Conservation (phyloP, 2,888 invertebrate genomes). For the Acrobasis suavella region DNA sequence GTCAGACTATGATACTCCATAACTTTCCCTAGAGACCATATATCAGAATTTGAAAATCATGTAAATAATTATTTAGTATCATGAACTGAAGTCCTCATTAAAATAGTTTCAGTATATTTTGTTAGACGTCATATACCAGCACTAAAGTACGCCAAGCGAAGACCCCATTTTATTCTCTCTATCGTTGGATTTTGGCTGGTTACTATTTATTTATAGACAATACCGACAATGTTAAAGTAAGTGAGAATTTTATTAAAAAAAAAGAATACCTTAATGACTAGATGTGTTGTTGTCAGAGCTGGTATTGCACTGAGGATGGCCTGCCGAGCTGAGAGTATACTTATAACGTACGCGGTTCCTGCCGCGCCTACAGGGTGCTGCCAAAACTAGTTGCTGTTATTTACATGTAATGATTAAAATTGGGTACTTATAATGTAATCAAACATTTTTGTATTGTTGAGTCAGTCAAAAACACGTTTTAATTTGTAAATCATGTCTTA, state of each 20-base stretch:
- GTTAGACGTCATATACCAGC: too few species aligned
- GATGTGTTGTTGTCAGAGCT: constrained; percentile 46
- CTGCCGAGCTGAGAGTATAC: constrained; percentile 43
- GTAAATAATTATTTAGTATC: too few species aligned
- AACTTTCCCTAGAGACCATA: too few species aligned
- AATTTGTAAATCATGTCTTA: neutral
- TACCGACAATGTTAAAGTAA: neutral
- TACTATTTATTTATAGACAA: too few species aligned
- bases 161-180: too few species aligned
- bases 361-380: constrained; percentile 25
- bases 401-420: neutral
- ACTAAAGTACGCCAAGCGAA: too few species aligned
- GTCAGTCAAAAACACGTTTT: neutral
- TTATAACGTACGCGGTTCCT: constrained; percentile 59
- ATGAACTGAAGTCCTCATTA: too few species aligned
- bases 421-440: neutral
- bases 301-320: constrained; percentile 43
- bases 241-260: neutral
- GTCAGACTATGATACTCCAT: too few species aligned
- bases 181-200: too few species aligned
- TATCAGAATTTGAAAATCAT: too few species aligned
- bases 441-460: constrained; percentile 1
- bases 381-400: neutral
- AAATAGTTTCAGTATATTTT: too few species aligned
- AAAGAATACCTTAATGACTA: constrained; percentile 39